Percentiles rank a stretch among this genome's conserved stretches.
Conservation (phyloP, 1,140 invertebrate genomes). For the Bursaphelenchus mucronatus region DNA sequence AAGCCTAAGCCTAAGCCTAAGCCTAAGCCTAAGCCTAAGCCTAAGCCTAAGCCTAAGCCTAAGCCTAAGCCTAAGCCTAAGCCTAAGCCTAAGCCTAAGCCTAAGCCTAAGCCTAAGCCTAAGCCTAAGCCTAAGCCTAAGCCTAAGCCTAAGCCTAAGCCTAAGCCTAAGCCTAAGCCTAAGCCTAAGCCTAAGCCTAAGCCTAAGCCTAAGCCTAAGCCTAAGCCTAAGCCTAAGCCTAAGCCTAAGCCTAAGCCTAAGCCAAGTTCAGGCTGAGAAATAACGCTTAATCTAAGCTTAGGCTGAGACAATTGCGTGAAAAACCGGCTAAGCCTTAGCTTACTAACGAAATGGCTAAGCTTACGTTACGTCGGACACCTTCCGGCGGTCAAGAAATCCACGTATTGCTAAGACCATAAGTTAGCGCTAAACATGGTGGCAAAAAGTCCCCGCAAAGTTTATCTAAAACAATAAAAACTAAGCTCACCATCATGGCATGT, state of each 20-base stretch:
- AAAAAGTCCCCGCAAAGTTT: no score
- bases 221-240: slow-evolving; percentile 28
- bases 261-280: slow-evolving; percentile 24
- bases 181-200: slow-evolving; percentile 26
- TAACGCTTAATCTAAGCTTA: slow-evolving; percentile 27
- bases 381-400: no score
- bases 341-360: slow-evolving; percentile 35
- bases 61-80: slow-evolving; percentile 26
- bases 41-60: slow-evolving; percentile 25
- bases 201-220: slow-evolving; percentile 27
- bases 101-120: slow-evolving; percentile 24
- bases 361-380: no score
- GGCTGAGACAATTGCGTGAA: no score
- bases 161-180: slow-evolving; percentile 23
- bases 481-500: no score
- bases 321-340: slow-evolving; percentile 33
- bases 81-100: slow-evolving; percentile 24
- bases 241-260: slow-evolving; percentile 31
- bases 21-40: slow-evolving; percentile 25
- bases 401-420: slow-evolving; percentile 33
- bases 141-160: slow-evolving; percentile 24
- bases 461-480: no score
- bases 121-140: slow-evolving; percentile 22
- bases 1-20: slow-evolving; percentile 27
- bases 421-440: no score